Evolutionary conservation across 2,888 invertebrate genomes (phyloP).

Genomic region (Andrena camellia): DNA sequence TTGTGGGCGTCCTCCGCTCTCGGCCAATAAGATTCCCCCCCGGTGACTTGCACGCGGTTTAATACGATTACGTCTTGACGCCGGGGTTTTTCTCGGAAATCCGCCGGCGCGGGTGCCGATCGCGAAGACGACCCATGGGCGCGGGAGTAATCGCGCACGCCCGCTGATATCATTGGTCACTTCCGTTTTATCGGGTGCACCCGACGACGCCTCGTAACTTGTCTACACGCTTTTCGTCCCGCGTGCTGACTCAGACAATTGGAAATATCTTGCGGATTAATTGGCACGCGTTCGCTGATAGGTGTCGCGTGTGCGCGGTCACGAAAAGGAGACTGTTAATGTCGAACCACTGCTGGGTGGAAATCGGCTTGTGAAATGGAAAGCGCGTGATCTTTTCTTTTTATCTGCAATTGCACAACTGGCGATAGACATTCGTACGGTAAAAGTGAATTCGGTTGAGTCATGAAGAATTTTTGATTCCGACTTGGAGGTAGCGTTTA

Average conservation of each 20-base stretch:
- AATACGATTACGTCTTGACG: slow-evolving; percentile 67
- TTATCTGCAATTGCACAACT: not conserved
- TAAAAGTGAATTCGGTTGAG: too few species aligned
- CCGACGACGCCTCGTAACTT: not conserved
- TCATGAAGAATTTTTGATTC: too few species aligned
- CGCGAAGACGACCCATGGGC: not conserved
- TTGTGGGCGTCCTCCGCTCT: slow-evolving; percentile 81
- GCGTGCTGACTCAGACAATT: not conserved
- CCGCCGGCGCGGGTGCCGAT: slow-evolving; percentile 27
- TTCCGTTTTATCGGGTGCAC: slow-evolving; percentile 4
- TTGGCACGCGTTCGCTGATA: not conserved
- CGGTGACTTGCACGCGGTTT: slow-evolving; percentile 66
- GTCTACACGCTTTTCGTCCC: not conserved
- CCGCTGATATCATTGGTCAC: not conserved
- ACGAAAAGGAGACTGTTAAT: not conserved
- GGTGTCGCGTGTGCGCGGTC: not conserved
- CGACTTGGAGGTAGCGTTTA: too few species aligned
- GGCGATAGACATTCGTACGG: too few species aligned
- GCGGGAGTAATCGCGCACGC: not conserved
- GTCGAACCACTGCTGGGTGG: not conserved
- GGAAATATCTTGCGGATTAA: slow-evolving; percentile 4
- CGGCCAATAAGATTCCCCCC: slow-evolving; percentile 77
- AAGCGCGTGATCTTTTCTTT: not conserved
- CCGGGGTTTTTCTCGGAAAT: slow-evolving; percentile 72
- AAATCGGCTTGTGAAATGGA: not conserved